Evolutionary conservation across 2,797 vertebrate genomes (phyloP), one percentile per base, ranked within the genome.

Genomic region (Microctenopoma lineatum): DNA sequence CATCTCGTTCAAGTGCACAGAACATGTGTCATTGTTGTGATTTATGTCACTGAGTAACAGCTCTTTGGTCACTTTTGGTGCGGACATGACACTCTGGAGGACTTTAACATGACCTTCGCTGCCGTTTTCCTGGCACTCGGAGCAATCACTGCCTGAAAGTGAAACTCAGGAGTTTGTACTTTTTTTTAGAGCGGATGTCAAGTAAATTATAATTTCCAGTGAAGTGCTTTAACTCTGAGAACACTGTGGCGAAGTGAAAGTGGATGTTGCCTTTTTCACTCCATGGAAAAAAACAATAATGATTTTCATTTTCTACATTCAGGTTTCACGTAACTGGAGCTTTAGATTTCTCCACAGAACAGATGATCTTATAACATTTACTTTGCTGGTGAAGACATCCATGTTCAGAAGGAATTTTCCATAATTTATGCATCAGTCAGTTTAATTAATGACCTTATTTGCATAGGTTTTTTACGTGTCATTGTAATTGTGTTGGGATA

Each of bases 371-470:
- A 29, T 55, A 14, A 59, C n/a, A 68, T 74, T 69, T 66, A 58
- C 66, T 26, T 60, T 61, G 25, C 34, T 68, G 38, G 47, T 54
- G 53, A 55, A 58, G 50, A 69, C 60, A 50, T 26, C 38, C 66
- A 34, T 59, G 57, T 77, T 71, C 58, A 32, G 34, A 34, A 61
- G 54, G 16, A 72, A 76, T 65, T 56, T 5, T n/a, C 12, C 41
- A 9, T 60, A 60, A 77, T 84, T 50, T 55, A 63, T 79, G 67
- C 62, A 8, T 48, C 32, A 13, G 18, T 59, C 53, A 14, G 29
- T 82, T 68, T 72, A 80, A 84, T 85, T 66, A 62, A 82, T 86
- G 21, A 6, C 50, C 71, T 74, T 59, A 84, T 88, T 88, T 77
- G 68, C 71, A 65, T 73, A 61, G 25, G 52, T 70, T 73, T 29